Conservation (phyloP, 2,113 vertebrate genomes). For the Cyphomyrus discorhynchus region DNA sequence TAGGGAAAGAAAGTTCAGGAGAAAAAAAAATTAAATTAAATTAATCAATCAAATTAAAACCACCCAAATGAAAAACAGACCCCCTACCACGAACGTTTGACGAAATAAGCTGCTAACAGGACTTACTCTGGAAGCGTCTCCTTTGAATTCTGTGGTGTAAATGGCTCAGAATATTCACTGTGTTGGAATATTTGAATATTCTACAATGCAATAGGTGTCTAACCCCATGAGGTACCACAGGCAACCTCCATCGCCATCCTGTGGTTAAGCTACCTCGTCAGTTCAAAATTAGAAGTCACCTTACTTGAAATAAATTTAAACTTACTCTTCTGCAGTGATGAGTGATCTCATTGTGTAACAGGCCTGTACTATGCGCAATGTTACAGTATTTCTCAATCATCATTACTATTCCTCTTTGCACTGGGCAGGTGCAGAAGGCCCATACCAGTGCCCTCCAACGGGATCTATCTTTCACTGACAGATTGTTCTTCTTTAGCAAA, state of each 20-base stretch:
- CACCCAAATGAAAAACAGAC: background rate
- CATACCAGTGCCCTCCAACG: background rate
- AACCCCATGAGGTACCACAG: background rate
- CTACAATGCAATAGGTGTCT: background rate
- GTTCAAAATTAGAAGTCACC: background rate
- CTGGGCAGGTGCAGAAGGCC: background rate
- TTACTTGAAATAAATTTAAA: too few species aligned
- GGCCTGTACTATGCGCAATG: background rate
- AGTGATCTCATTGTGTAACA: background rate
- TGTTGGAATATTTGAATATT: background rate
- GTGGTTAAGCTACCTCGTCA: background rate
- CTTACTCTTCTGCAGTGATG: background rate
- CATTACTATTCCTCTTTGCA: background rate
- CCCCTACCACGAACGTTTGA: background rate
- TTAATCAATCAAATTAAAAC: background rate
- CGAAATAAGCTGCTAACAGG: background rate
- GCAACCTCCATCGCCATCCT: background rate
- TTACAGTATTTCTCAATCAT: background rate
- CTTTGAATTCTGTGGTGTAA: background rate
- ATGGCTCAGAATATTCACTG: background rate
- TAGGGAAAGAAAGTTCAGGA: background rate
- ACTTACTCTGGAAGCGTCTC: background rate
- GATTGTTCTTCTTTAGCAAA: background rate
- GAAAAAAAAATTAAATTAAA: background rate
- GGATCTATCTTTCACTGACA: background rate